Conservation (phyloP, 2,888 invertebrate species). For the Trichogramma dendrolimi region DNA sequence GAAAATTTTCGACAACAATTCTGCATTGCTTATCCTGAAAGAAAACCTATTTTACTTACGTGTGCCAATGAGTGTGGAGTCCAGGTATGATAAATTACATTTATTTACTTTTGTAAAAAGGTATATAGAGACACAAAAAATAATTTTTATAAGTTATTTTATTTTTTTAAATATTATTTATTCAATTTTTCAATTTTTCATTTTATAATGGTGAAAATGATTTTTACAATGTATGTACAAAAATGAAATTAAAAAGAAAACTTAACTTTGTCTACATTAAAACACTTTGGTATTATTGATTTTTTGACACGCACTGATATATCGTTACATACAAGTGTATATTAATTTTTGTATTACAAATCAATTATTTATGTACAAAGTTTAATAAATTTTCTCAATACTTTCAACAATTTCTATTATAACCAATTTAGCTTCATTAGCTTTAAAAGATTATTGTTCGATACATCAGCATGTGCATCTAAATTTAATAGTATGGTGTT, state of each 20-base stretch:
- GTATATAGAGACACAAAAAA: constrained; percentile 21
- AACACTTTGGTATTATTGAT: neutral
- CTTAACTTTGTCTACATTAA: neutral
- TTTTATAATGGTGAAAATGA: neutral
- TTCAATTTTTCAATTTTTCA: constrained; percentile 1
- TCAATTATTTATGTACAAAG: neutral
- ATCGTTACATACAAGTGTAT: neutral
- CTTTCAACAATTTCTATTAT: constrained; percentile 20
- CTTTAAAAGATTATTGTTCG: neutral
- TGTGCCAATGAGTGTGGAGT: constrained; percentile 73
- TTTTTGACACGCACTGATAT: neutral
- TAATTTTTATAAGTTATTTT: constrained; percentile 9
- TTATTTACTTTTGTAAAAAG: too few species aligned
- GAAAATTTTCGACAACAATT: constrained; percentile 77
- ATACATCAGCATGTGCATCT: too few species aligned
- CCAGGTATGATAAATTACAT: constrained; percentile 56
- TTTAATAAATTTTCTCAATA: constrained; percentile 24
- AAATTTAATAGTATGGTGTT: too few species aligned
- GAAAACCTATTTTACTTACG: constrained; percentile 67
- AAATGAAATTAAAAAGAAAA: neutral
- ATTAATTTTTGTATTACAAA: neutral
- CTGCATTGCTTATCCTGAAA: constrained; percentile 56
- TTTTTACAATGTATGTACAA: neutral
- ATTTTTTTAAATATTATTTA: constrained; percentile 4
- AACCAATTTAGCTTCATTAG: constrained; percentile 6